These are phyloP conservation scores for Ara ararauna DNA, from an alignment of 2,797 vertebrate species.

Conservation along the genomic window DNA sequence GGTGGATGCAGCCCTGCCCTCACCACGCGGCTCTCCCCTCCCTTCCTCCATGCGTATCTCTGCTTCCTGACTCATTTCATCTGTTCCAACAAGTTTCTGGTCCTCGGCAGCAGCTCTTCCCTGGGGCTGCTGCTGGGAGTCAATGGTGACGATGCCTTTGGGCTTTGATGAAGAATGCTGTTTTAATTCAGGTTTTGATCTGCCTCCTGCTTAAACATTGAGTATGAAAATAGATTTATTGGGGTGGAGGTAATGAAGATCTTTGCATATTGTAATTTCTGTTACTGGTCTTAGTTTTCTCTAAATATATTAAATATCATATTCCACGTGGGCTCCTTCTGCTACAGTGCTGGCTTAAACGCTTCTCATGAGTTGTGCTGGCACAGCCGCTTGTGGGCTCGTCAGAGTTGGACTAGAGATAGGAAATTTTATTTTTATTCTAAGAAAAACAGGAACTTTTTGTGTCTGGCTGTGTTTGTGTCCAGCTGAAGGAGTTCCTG, in stretches of 20 bases:
- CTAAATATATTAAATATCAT: not conserved
- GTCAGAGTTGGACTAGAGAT: not conserved
- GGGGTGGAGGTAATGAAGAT: not conserved
- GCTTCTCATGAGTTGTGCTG: not conserved
- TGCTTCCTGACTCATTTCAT: not conserved
- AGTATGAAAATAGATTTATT: not conserved
- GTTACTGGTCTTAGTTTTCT: not conserved
- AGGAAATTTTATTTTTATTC: not conserved
- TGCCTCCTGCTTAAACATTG: not conserved
- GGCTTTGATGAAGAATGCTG: not conserved
- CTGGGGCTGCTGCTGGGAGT: not conserved
- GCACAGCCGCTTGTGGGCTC: not conserved
- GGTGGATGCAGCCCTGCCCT: not conserved
- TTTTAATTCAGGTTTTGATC: not conserved
- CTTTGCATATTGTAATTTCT: not conserved
- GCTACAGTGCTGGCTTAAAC: not conserved
- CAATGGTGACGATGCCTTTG: not conserved
- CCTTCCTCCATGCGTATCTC: not conserved
- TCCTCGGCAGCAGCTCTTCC: not conserved
- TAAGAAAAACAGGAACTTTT: not conserved
- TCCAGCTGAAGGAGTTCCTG: not conserved
- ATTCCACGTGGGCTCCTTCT: not conserved
- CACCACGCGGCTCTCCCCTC: not conserved
- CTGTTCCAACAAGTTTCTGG: not conserved
- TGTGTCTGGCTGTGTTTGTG: not conserved